Conservation (phyloP, 2,797 vertebrate genomes). For the Periparus ater region DNA sequence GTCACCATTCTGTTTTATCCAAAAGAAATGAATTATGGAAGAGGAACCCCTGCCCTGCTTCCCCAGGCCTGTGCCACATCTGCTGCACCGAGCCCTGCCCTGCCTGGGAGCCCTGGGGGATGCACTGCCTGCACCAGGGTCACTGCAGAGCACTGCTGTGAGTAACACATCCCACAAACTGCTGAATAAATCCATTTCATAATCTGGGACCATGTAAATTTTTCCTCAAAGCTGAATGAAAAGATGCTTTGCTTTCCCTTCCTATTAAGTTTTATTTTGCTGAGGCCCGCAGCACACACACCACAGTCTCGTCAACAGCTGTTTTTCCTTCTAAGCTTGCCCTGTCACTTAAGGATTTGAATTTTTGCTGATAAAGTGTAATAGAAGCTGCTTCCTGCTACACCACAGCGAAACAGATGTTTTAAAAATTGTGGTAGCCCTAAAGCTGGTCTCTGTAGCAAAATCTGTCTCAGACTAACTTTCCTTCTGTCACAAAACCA, state of each 20-base stretch:
- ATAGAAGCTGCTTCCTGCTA: constrained; percentile 57
- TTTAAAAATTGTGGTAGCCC: neutral
- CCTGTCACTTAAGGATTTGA: constrained; percentile 37
- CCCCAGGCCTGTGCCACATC: neutral
- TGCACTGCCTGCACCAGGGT: neutral
- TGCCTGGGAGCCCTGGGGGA: neutral
- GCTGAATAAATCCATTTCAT: neutral
- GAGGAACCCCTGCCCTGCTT: neutral
- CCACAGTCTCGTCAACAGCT: constrained; percentile 10
- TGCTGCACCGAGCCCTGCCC: neutral
- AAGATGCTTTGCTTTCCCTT: constrained; percentile 28
- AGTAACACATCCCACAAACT: neutral
- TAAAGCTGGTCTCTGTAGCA: neutral
- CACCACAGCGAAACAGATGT: constrained; percentile 31
- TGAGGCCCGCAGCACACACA: neutral
- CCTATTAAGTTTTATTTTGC: constrained; percentile 10
- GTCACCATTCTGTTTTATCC: neutral
- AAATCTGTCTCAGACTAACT: neutral
- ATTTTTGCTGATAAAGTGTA: constrained; percentile 63
- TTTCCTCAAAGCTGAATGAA: constrained; percentile 14
- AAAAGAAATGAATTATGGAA: neutral
- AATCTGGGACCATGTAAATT: neutral
- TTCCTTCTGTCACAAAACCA: neutral
- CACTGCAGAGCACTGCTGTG: neutral
- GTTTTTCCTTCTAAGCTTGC: constrained; percentile 46